Evolutionary conservation across 2,797 vertebrate genomes (phyloP).

Genomic region (Phoebastria nigripes): DNA sequence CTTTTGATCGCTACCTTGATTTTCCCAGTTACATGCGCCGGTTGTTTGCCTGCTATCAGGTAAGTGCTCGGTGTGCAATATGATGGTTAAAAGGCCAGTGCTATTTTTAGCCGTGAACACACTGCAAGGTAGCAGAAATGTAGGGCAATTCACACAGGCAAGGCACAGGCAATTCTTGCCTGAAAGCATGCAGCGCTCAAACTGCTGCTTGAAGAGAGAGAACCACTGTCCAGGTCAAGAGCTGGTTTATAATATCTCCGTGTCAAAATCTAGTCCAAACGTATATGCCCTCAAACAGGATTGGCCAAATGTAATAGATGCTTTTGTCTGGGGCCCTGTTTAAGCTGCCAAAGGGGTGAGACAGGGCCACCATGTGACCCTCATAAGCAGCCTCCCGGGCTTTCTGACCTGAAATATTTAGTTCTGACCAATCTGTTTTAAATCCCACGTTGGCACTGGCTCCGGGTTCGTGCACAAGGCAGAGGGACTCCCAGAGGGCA

Average conservation of each 20-base stretch:
- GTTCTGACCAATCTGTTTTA: background rate
- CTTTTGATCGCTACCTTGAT: background rate
- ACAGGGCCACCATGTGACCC: fast-evolving
- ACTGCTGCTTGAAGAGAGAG: background rate
- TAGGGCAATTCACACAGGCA: slow-evolving; percentile 3
- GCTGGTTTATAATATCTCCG: background rate
- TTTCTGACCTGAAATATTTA: background rate
- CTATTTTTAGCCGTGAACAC: slow-evolving; percentile 28
- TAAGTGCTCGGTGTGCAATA: background rate
- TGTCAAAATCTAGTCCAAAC: background rate
- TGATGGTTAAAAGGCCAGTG: background rate
- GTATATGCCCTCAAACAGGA: background rate
- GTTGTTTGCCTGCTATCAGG: slow-evolving; percentile 14
- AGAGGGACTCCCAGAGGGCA: background rate
- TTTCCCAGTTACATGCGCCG: background rate
- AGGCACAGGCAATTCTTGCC: background rate
- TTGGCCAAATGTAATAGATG: background rate
- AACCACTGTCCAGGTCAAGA: background rate
- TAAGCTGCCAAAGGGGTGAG: background rate
- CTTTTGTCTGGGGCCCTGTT: background rate
- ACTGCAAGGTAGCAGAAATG: slow-evolving; percentile 17
- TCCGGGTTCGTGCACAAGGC: background rate
- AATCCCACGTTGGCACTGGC: background rate
- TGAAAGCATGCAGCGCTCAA: background rate
- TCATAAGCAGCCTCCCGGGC: background rate